Percentiles rank a stretch among this genome's conserved stretches.
These are phyloP conservation scores for Ceratitis capitata DNA, from an alignment of 1,140 invertebrate species.

Conservation along the genomic window DNA sequence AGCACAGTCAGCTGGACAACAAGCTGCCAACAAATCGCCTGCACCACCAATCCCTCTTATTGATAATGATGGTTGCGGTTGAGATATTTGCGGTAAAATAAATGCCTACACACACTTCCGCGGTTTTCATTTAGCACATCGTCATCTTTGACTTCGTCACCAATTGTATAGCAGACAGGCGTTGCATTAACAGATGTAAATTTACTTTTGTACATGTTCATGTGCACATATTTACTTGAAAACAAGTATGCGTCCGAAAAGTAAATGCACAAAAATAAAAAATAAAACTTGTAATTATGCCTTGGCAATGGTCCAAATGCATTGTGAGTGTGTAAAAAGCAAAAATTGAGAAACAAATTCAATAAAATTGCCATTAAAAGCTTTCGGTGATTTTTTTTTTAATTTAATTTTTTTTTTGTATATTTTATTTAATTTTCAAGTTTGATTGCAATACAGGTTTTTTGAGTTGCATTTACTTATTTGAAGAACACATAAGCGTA, in stretches of 20 bases:
- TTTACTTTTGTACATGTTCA: background rate
- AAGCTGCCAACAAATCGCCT: too few species aligned
- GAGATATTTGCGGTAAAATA: background rate
- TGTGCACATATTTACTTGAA: background rate
- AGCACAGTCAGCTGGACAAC: background rate
- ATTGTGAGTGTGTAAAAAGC: background rate
- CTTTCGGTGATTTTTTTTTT: background rate
- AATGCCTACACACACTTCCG: background rate
- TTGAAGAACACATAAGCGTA: too few species aligned
- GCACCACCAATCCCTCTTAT: background rate
- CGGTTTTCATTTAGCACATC: background rate
- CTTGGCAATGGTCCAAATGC: conserved; percentile 8
- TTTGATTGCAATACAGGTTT: background rate
- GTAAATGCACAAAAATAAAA: background rate
- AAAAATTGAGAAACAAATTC: background rate
- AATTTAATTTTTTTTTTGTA: background rate
- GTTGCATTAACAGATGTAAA: background rate
- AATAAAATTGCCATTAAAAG: conserved; percentile 24
- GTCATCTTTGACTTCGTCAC: conserved; percentile 15
- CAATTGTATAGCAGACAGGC: background rate
- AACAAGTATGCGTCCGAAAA: background rate
- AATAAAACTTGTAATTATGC: background rate
- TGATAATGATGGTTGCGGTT: too few species aligned
- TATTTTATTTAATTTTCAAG: background rate
- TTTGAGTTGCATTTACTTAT: background rate